Evolutionary conservation across 2,797 vertebrate genomes (phyloP), one percentile per base, ranked within the genome.

Genomic region (Novumbra hubbsi): DNA sequence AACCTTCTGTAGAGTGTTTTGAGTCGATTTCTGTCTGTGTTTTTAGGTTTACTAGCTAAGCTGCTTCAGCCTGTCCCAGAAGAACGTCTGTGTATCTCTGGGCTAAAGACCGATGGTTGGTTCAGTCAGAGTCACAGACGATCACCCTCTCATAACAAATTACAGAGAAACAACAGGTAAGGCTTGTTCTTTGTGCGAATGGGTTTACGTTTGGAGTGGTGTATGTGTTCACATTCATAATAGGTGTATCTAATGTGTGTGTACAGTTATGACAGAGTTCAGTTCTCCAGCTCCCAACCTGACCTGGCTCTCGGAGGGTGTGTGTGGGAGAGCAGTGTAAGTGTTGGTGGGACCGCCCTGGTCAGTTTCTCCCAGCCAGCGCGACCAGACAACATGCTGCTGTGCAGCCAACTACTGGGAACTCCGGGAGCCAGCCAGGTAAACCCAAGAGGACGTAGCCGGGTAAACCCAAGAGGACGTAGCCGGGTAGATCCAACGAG

Each of bases 381-480:
- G 62, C 95, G 95, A 83, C 95, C 95, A 0, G 97, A 99, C 73
- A 96, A 99, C 87, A 99, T 99, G 98, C 85, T 99, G 74, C 87
- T 99, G 68, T 94, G 95, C 27, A 98, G 95, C 85, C 98, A 99
- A 63, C 89, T 98, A 24, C 85, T 98, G 12, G 94, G 94, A 60
- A 98, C 98, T 0, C 98, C 97, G 0, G 96, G 97, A 65, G 95
- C 97, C 80, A 98, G 97, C 64, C 98, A 99, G 96, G 98, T 98
- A 87, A 74, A 8, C 14, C 24, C 12, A 45, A 4, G 6, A 45
- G 41, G 7, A 12, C 1, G 41, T 45, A 12, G 41, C 41, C 41
- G 9, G 41, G 41, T 45, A 45, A 45, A 3, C 41, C 41, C 1
- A 45, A 4, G 6, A 45, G 41, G 7, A 12, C 1, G 41, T 45